Conservation (phyloP, 2,888 invertebrate genomes). For the Hoplodrina blanda region DNA sequence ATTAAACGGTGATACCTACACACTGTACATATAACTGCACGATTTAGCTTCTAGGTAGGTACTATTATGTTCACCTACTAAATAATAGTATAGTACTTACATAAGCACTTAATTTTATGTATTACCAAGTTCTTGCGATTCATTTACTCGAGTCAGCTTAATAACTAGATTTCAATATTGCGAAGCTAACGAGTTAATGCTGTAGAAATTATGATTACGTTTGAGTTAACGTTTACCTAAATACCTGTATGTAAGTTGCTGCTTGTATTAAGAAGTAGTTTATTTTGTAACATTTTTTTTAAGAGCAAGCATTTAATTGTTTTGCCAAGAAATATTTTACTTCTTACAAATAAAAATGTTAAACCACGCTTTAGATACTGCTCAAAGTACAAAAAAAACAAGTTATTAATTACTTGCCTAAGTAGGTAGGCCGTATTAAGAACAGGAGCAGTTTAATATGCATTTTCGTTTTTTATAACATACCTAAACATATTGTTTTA, state of each 20-base stretch:
- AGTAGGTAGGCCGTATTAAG: not conserved
- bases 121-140: slow-evolving; percentile 9
- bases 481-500: not conserved
- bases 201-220: slow-evolving; percentile 27
- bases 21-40: not conserved
- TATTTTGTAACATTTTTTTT: slow-evolving; percentile 10
- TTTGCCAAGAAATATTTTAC: not conserved
- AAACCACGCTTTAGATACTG: not conserved
- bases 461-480: not conserved
- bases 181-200: slow-evolving; percentile 2
- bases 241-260: slow-evolving; percentile 17
- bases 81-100: slow-evolving; percentile 1
- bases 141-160: slow-evolving; percentile 39
- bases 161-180: slow-evolving; percentile 47
- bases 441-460: not conserved
- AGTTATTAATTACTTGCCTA: not conserved
- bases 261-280: slow-evolving; percentile 1
- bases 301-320: not conserved
- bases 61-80: not conserved
- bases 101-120: slow-evolving; percentile 7
- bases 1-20: not conserved
- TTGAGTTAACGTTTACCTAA: slow-evolving; percentile 32
- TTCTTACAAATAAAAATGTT: not conserved
- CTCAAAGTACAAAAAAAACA: not conserved
- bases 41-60: not conserved